Conservation (phyloP, 2,888 invertebrate species). For the Eupithecia pulchellata region DNA sequence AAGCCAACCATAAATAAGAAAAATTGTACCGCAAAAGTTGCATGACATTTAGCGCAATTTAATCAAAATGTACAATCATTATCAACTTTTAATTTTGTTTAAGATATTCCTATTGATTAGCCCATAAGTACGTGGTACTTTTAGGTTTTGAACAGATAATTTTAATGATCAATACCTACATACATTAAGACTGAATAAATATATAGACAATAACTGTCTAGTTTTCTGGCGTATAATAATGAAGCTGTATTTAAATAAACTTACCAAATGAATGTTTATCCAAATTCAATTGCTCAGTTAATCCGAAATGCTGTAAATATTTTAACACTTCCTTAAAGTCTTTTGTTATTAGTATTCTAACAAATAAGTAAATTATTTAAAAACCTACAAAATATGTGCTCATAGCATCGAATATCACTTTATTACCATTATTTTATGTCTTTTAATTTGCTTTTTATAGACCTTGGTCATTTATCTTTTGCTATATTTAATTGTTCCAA, state of each 20-base stretch:
- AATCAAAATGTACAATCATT: slow-evolving; percentile 9
- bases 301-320: slow-evolving; percentile 14
- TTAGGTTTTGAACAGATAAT: neutral
- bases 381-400: slow-evolving; percentile 39
- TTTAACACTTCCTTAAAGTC: slow-evolving; percentile 26
- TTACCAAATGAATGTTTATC: slow-evolving; percentile 24
- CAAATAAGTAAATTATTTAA: slow-evolving; percentile 25
- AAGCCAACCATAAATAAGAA: neutral
- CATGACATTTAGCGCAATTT: slow-evolving; percentile 4
- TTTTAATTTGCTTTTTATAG: slow-evolving; percentile 27
- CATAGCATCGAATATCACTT: slow-evolving; percentile 43
- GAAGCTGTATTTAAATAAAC: slow-evolving; percentile 12
- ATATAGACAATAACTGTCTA: too few species aligned
- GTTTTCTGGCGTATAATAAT: neutral
- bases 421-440: slow-evolving; percentile 45
- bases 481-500: slow-evolving; percentile 34
- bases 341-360: neutral
- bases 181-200: too few species aligned
- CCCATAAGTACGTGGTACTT: neutral
- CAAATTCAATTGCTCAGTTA: slow-evolving; percentile 7
- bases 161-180: neutral
- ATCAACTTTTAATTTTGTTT: neutral
- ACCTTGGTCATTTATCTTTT: slow-evolving; percentile 41
- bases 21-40: neutral
- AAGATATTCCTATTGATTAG: neutral